Base-by-base conservation (phyloP, 2,888 invertebrate genomes). In the Brachylomia viminalis region DNA sequence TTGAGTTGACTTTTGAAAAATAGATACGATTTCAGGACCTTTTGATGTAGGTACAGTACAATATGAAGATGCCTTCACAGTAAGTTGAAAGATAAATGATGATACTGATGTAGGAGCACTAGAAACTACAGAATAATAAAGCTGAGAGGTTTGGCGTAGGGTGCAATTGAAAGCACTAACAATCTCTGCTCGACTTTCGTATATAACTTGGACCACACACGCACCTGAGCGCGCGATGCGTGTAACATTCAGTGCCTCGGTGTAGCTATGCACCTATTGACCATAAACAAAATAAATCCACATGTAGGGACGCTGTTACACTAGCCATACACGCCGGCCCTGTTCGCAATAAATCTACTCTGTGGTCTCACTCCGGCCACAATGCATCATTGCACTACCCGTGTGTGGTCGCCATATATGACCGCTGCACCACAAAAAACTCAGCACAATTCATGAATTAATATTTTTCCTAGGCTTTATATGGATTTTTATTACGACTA, bases 201-300 rank as follows among this genome's bases (percentile, higher is more conserved):
- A 38, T 76, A n/a, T 75, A 49, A 61, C 73, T 83, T 83, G 62
- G 71, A 45, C 78, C 81, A 20, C 61, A 74, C 74, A 77, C 72
- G 72, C 80, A 79, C 77, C 77, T 80, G 79, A 85, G 69, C 79
- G 71, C 79, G 70, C 80, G 82, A 86, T 83, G 82, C 84, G 84
- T 86, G 87, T 85, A 81, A 84, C 80, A 82, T 85, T 79, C 80
- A 86, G 85, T 66, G 79, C 77, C 73, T 75, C 76, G 72, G 72
- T 84, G 86, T 84, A 83, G 72, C 79, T 83, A 87, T 87, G 87
- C 80, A 82, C 85, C 84, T 88, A 90, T 88, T 89, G 89, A 84
- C 90, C 90, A 93, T 93, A 93, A 92, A 93, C 92, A 92, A 94
- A 93, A 92, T 93, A 91, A 91, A 92, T 92, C 88, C 90, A 86